Percentiles rank a stretch among this genome's conserved stretches.
Evolutionary conservation across 1,140 invertebrate species (phyloP).

Genomic region (Leptestheria dahalacensis): DNA sequence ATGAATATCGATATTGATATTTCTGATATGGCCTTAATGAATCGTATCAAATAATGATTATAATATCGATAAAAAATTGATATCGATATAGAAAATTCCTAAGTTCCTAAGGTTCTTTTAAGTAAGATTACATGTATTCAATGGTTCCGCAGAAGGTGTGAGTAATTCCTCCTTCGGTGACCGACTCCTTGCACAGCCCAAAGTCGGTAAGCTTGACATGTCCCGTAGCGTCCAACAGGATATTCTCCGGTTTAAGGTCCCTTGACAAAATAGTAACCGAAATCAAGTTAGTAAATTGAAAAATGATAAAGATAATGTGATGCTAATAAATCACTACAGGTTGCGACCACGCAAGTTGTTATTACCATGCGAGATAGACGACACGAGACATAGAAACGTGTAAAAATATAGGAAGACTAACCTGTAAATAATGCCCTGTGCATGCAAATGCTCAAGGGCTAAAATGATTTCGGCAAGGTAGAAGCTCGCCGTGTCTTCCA

Average conservation of each 20-base stretch:
- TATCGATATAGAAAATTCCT: too few species aligned
- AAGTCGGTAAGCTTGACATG: slow-evolving; percentile 55
- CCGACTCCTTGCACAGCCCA: slow-evolving; percentile 50
- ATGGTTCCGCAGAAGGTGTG: slow-evolving; percentile 53
- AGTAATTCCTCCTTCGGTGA: slow-evolving; percentile 36
- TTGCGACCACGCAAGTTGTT: too few species aligned
- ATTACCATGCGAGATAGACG: neutral
- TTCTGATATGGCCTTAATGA: too few species aligned
- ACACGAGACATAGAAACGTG: neutral
- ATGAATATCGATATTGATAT: too few species aligned
- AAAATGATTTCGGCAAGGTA: slow-evolving; percentile 50
- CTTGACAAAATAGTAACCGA: too few species aligned
- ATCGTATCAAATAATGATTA: too few species aligned
- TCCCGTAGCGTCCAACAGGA: slow-evolving; percentile 44
- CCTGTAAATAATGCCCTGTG: slow-evolving; percentile 38
- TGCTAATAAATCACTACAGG: too few species aligned
- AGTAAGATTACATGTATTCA: slow-evolving; percentile 43
- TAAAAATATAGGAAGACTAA: neutral
- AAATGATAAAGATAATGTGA: too few species aligned
- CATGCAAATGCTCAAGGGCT: slow-evolving; percentile 40
- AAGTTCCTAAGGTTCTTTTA: neutral
- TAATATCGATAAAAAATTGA: neutral
- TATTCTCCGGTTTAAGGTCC: slow-evolving; percentile 57
- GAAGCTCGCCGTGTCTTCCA: slow-evolving; percentile 41
- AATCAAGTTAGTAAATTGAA: too few species aligned